phyloP scores from a whole-genome alignment of 2,113 vertebrate species.

The Actenoides lindsayi region DNA sequence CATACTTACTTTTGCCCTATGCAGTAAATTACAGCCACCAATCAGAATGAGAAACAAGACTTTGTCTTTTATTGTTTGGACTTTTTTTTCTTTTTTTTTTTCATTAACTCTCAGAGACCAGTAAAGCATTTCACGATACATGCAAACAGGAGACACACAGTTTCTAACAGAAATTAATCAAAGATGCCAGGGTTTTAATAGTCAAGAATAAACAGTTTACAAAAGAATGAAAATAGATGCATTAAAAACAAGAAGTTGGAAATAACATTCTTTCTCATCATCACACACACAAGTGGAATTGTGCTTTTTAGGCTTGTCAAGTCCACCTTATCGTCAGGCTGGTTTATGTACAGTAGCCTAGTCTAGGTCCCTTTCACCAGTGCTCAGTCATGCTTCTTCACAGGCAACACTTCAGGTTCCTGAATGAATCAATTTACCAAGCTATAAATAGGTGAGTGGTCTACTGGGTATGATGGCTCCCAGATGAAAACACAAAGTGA shows the following conservation, averaged over 20 bases:
- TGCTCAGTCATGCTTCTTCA: not conserved
- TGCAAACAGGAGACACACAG: not conserved
- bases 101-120: not conserved
- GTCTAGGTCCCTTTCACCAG: not conserved
- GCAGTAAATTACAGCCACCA: not conserved
- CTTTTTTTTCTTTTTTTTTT: not conserved
- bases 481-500: not conserved
- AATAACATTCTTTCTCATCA: not conserved
- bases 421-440: not conserved
- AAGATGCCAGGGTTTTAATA: not conserved
- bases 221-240: not conserved
- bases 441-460: not conserved
- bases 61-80: not conserved
- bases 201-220: not conserved
- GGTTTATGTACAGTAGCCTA: not conserved
- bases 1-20: not conserved
- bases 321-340: not conserved
- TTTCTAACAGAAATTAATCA: not conserved
- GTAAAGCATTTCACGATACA: not conserved
- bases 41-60: not conserved
- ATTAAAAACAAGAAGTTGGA: not conserved
- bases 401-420: not conserved
- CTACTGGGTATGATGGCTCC: not conserved
- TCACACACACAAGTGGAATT: not conserved
- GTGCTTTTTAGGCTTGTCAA: not conserved